Base-by-base conservation (phyloP, 2,797 vertebrate species). In the Epinephelus malabaricus region DNA sequence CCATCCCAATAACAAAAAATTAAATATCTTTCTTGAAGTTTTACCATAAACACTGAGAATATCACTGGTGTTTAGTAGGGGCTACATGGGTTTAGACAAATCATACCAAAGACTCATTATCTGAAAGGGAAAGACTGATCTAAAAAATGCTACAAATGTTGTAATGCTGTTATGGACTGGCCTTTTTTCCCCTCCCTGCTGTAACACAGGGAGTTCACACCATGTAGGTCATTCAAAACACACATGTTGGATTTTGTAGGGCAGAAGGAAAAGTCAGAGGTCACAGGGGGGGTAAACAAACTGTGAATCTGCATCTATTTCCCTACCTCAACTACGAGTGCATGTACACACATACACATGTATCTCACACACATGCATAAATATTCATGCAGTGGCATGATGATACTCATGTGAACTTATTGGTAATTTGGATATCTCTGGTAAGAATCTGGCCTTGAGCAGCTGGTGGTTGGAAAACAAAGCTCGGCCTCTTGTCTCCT, bases 271-370 rank as follows among this genome's bases (percentile, higher is more conserved):
- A 87, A 50, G 83, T 89, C 84, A 89, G 58, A 85, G 82, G 84
- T 76, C 71, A 86, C 46, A 63, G 49, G 53, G 68, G 27, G 85
- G 85, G 64, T 79, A 90, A 82, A 86, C 79, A 86, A 91, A 86
- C 82, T 89, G 82, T 88, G 78, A 90, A 78, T 82, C 69, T 83
- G 17, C 75, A 81, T 87, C 66, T 70, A 63, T 51, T 70, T 64
- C 27, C 18, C 43, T 50, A 23, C 59, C 53, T 61, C 78, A 68
- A 55, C 61, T 46, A 14, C 49, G n/a, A 78, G 46, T 21, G 6
- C 53, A 14, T 27, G 23, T 46, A 27, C 64, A 69, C 58, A 80
- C 66, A 55, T 3, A 46, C 71, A 81, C 49, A 79, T 53, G 40
- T 43, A 43, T 43, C 18, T 11, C 15, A 17, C 51, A 59, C 25